Evolutionary conservation across 2,797 vertebrate species (phyloP).

Genomic region (Macroramphosus scolopax): DNA sequence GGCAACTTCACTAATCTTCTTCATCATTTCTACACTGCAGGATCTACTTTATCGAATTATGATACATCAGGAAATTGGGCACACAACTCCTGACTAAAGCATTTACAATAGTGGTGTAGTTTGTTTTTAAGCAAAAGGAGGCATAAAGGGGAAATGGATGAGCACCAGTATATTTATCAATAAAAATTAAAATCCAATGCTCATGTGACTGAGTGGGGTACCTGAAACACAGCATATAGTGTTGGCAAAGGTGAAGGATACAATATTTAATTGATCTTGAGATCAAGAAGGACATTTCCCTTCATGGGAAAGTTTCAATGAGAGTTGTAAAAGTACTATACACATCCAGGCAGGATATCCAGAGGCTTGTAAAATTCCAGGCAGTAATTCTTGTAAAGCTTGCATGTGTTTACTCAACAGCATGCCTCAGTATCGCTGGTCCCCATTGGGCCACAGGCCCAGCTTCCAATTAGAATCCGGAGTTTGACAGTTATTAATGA

Average conservation of each 20-base stretch:
- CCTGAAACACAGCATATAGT: constrained; percentile 5
- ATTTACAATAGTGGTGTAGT: constrained; percentile 18
- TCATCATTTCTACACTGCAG: too few relatives aligned
- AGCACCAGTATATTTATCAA: constrained; percentile 2
- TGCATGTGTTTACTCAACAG: constrained; percentile 71
- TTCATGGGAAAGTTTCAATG: constrained; percentile 61
- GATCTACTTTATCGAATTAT: background rate
- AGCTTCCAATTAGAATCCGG: constrained; percentile 61
- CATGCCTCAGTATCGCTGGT: constrained; percentile 35
- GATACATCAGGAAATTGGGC: too few relatives aligned
- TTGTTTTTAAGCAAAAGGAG: constrained; percentile 35
- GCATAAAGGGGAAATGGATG: constrained; percentile 14
- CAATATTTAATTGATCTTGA: constrained; percentile 8
- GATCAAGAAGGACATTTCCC: constrained; percentile 18
- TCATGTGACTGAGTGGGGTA: background rate
- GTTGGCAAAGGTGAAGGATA: constrained; percentile 6
- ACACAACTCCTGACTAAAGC: too few relatives aligned
- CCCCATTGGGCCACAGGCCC: constrained; percentile 58
- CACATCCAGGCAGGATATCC: constrained; percentile 69
- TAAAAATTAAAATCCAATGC: too few relatives aligned
- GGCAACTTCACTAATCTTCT: too few relatives aligned
- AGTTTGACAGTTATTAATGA: constrained; percentile 71
- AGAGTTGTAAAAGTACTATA: constrained; percentile 35
- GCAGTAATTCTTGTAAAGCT: constrained; percentile 71
- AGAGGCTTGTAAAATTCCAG: constrained; percentile 71